These are phyloP conservation scores for Zeus faber DNA, from an alignment of 2,113 vertebrate genomes.

Conservation along the genomic window DNA sequence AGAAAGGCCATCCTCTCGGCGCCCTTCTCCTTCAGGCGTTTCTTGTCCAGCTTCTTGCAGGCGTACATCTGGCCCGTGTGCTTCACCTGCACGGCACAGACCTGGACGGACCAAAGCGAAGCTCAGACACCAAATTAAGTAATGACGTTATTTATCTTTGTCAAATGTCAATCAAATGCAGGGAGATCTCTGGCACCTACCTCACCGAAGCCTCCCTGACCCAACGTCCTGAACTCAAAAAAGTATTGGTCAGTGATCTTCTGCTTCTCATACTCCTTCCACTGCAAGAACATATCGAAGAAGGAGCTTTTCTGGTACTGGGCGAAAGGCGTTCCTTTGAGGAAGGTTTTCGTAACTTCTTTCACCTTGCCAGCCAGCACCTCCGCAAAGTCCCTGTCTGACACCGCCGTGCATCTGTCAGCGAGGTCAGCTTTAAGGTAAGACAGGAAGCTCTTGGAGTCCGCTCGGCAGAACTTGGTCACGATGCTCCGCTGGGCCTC, in stretches of 20 bases:
- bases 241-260: conserved; percentile 84
- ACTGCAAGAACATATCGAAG: conserved; percentile 86
- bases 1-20: conserved; percentile 85
- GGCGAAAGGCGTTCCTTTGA: conserved; percentile 81
- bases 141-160: neutral
- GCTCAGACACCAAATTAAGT: neutral
- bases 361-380: conserved; percentile 62
- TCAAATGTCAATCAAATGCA: neutral
- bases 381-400: conserved; percentile 70
- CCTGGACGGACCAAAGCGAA: conserved; percentile 66
- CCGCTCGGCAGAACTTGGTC: conserved; percentile 70
- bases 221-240: conserved; percentile 85
- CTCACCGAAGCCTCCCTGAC: conserved; percentile 92
- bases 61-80: conserved; percentile 92
- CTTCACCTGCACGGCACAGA: conserved; percentile 89
- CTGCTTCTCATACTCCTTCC: conserved; percentile 89
- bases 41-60: conserved; percentile 92
- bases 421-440: conserved; percentile 75
- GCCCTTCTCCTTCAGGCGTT: conserved; percentile 85
- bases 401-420: conserved; percentile 65
- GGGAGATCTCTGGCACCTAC: conserved; percentile 62
- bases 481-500: conserved; percentile 68
- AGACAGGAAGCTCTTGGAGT: conserved; percentile 66
- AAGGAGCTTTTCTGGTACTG: conserved; percentile 81
- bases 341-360: conserved; percentile 73